Base-by-base conservation (phyloP, 2,797 vertebrate species). In the Acanthornis magna region DNA sequence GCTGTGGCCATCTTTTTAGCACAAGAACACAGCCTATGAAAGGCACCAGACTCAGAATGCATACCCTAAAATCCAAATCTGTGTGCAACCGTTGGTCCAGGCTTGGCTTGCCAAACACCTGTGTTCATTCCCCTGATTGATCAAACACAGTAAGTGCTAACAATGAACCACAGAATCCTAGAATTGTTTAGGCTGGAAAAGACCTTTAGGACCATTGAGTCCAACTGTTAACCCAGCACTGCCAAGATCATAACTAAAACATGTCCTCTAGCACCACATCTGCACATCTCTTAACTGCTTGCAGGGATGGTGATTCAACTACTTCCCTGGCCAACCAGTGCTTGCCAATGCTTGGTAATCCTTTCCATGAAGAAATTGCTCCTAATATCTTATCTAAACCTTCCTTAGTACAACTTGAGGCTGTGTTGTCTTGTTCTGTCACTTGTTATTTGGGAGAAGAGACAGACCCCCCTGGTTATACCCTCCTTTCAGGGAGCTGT, bases 381-480 rank as follows among this genome's bases (percentile, higher is more conserved):
- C 34, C 40, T 36, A 34, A 11, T 19, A 53, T 29, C 40, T 51
- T 26, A 61, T 16, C 10, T 42, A 61, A 74, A 48, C 13, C 8
- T 5, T 36, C 38, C 25, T 30, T 40, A 43, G 16, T 20, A 45
- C 27, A 25, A 51, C 14, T 22, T 76, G 50, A 57, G 29, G 38
- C 11, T n/a, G 2, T 19, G 23, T 30, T n/a, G 14, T 51, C 45
- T 58, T 63, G 50, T 36, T 23, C 23, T n/a, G 13, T 45, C 27
- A 10, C 16, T 26, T 63, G 14, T 18, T 57, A 19, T 55, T 38
- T 63, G 25, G 10, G 50, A 70, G 36, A 45, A 38, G 18, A 63
- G 23, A 30, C 15, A 0, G 1, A 50, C 3, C 5, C 7, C 11
- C 29, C 32, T 68, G 30, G 23, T 11, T 55, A 29, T 22, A 43